Base-by-base conservation (phyloP, 2,888 invertebrate genomes). In the Lomographa bimaculata region DNA sequence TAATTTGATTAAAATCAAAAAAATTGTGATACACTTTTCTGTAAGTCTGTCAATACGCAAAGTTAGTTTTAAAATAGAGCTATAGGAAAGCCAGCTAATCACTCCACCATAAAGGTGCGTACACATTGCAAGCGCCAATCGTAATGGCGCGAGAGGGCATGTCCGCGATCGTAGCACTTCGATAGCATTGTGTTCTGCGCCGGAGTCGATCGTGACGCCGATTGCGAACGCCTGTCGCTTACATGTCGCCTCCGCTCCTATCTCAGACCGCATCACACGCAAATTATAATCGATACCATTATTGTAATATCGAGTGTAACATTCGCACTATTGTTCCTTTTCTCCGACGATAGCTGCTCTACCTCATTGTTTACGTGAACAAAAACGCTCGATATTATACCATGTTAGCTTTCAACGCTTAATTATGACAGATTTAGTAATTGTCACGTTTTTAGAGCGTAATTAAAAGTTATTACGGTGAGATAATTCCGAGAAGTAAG, bases 221-320 rank as follows among this genome's bases (percentile, higher is more conserved):
- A 86, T 86, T 79, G 75, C 76, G 71, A 64, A 64, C 69, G 76
- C 73, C 86, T 86, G 86, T 87, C 87, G 82, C 82, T 86, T 82
- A 83, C 77, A 72, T 79, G 86, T 86, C 86, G 83, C 80, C 77
- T 78, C 72, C 71, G 66, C 71, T 71, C 67, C 63, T 87, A 87
- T 86, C 87, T 71, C 73, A 49, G 53, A 68, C 73, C 73, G 76
- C 75, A 87, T 89, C 87, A 81, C 85, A 89, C 87, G 87, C 87
- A 87, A 89, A 89, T 89, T 89, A 89, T 89, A 86, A 87, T 84
- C 87, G 87, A 89, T 86, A 86, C 87, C 85, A 87, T 86, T 89
- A 89, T 89, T 87, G 87, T 87, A 84, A 86, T 83, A 86, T 81
- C 77, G 74, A 77, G 71, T 78, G 77, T 76, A 78, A 82, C 82